Conservation (phyloP, 2,797 vertebrate genomes). For the Sebastes minor region DNA sequence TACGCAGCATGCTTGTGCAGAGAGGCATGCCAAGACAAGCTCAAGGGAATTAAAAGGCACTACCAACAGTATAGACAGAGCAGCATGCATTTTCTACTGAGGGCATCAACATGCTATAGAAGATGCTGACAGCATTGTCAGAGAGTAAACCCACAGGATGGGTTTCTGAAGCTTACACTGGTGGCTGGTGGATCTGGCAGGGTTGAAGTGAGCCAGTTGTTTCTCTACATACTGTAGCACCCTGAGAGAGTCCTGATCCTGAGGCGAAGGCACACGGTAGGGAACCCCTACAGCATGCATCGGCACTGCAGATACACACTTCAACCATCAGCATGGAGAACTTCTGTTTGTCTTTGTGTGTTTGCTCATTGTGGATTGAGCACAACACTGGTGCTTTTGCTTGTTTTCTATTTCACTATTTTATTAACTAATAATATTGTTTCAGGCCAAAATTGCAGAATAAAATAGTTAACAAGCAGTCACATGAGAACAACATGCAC, state of each 20-base stretch:
- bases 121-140: conserved; percentile 1
- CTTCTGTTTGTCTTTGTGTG: not conserved
- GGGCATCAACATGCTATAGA: conserved; percentile 31
- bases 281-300: conserved; percentile 78
- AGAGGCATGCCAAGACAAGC: conserved; percentile 33
- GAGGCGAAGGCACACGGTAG: conserved; percentile 89
- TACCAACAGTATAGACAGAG: not conserved
- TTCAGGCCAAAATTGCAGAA: not conserved
- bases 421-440: not conserved
- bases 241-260: conserved; percentile 95
- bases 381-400: not conserved
- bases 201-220: conserved; percentile 96
- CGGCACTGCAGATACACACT: conserved; percentile 83
- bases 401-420: not conserved
- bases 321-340: conserved; percentile 45
- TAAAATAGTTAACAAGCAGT: not conserved
- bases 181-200: conserved; percentile 88
- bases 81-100: conserved; percentile 27
- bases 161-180: conserved; percentile 87
- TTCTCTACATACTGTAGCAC: conserved; percentile 97
- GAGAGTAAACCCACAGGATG: conserved; percentile 29
- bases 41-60: not conserved
- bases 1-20: conserved; percentile 7
- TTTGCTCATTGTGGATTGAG: not conserved
- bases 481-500: not conserved